Evolutionary conservation across 2,797 vertebrate species (phyloP).

Genomic region (Okamejei kenojei): DNA sequence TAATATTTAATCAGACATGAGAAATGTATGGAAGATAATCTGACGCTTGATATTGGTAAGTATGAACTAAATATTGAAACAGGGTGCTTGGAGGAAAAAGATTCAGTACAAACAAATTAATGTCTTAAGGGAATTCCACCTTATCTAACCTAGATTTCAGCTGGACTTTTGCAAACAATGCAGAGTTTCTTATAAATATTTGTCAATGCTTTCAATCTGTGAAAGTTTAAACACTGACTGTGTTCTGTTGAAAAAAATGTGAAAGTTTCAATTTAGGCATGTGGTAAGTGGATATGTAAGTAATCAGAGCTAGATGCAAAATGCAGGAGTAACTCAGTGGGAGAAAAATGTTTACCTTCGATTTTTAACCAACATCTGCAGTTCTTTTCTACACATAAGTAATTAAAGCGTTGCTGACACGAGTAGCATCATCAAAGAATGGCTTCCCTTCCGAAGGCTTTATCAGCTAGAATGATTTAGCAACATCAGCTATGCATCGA

Average conservation of each 20-base stretch:
- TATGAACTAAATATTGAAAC: not conserved
- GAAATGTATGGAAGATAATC: not conserved
- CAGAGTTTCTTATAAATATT: not conserved
- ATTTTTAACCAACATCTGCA: no score
- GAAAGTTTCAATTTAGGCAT: not conserved
- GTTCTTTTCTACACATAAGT: no score
- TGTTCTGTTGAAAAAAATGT: not conserved
- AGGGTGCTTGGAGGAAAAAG: not conserved
- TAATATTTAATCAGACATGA: not conserved
- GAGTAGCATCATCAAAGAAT: not conserved
- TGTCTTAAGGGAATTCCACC: not conserved
- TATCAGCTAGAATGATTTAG: not conserved
- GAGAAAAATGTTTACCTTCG: no score
- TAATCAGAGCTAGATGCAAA: no score
- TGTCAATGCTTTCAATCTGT: not conserved
- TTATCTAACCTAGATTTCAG: not conserved
- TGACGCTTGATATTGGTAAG: not conserved
- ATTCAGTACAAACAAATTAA: not conserved
- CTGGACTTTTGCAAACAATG: not conserved
- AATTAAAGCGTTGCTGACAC: not conserved
- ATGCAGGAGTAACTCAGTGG: no score
- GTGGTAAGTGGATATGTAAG: not conserved
- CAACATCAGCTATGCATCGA: not conserved
- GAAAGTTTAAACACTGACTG: not conserved
- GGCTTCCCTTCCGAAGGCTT: not conserved